These are phyloP conservation scores for Bombus breviceps DNA, from an alignment of 1,140 invertebrate species.

Conservation along the genomic window DNA sequence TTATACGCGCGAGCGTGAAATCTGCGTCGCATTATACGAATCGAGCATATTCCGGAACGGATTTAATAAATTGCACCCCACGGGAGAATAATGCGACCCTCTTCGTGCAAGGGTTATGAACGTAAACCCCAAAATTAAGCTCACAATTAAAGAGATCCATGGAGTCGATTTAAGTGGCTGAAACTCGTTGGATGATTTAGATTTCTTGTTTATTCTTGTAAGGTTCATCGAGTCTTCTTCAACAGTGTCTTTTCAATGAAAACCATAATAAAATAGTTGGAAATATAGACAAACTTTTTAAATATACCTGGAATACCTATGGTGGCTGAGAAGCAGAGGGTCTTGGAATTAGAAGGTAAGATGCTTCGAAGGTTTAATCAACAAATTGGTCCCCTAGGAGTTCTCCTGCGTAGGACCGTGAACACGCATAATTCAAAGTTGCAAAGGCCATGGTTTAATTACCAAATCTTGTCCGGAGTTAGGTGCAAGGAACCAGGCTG, in stretches of 20 bases:
- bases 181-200: conserved; percentile 36
- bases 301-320: too few species aligned
- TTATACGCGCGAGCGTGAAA: background rate
- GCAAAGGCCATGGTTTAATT: conserved; percentile 78
- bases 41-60: conserved; percentile 37
- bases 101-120: conserved; percentile 74
- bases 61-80: conserved; percentile 59
- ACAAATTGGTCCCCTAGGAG: conserved; percentile 76
- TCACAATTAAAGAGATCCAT: conserved; percentile 71
- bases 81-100: conserved; percentile 50
- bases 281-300: background rate
- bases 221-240: conserved; percentile 10
- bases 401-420: conserved; percentile 56
- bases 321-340: too few species aligned
- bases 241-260: background rate
- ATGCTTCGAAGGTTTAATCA: conserved; percentile 75
- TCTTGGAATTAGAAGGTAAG: conserved; percentile 38
- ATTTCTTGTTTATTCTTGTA: background rate
- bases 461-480: conserved; percentile 77
- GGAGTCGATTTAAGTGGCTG: conserved; percentile 51
- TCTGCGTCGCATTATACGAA: conserved; percentile 8
- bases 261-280: too few species aligned
- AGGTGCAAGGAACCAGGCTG: conserved; percentile 41
- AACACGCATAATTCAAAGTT: conserved; percentile 80
- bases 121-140: conserved; percentile 73